These are phyloP conservation scores for Myrmecophaga tridactyla DNA, from an alignment of 2,113 vertebrate species.

Conservation along the genomic window DNA sequence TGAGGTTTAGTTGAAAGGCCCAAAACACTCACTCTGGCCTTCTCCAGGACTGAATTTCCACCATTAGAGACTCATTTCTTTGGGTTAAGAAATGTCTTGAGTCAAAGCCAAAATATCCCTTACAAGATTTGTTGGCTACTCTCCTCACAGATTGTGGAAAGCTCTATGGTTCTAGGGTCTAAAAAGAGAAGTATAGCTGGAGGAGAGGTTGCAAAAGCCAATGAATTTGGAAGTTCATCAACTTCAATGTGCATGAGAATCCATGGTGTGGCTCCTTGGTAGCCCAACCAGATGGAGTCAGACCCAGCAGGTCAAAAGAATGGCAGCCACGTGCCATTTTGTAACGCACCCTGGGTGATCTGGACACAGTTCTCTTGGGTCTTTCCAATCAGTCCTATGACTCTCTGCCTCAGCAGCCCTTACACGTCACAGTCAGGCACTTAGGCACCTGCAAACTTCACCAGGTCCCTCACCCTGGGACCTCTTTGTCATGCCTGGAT, in stretches of 20 bases:
- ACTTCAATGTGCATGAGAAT: not conserved
- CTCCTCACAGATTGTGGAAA: not conserved
- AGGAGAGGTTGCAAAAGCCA: not conserved
- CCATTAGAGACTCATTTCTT: conserved; percentile 26
- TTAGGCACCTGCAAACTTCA: not conserved
- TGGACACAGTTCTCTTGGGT: not conserved
- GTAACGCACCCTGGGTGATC: not conserved
- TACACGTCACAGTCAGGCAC: not conserved
- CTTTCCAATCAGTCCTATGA: not conserved
- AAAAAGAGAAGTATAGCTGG: not conserved
- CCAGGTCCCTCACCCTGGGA: not conserved
- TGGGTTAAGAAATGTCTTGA: not conserved
- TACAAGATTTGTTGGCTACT: not conserved
- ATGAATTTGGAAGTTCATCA: not conserved
- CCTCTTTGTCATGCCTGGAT: not conserved
- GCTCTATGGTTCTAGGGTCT: not conserved
- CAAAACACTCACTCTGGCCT: not conserved
- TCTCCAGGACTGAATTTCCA: not conserved
- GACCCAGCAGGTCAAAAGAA: not conserved
- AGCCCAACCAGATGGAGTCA: not conserved
- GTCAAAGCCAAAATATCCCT: not conserved
- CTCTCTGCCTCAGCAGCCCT: not conserved
- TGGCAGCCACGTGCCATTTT: not conserved
- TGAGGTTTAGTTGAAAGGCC: not conserved
- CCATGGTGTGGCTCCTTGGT: not conserved